phyloP scores from a whole-genome alignment of 1,140 invertebrate genomes.

The Cataglyphis hispanica region DNA sequence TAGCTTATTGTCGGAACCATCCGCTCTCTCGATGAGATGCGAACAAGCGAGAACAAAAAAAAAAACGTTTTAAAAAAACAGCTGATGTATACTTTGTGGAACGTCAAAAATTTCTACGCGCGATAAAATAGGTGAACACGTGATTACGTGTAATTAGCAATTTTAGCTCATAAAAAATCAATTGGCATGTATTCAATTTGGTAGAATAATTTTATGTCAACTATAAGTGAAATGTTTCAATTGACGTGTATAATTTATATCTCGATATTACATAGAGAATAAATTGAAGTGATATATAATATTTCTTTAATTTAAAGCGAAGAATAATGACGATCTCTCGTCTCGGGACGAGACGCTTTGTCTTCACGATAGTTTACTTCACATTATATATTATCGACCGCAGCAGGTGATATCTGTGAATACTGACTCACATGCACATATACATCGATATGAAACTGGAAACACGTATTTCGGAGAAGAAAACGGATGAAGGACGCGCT shows the following conservation, averaged over 20 bases:
- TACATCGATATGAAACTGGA: slow-evolving; percentile 66
- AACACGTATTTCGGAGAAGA: slow-evolving; percentile 79
- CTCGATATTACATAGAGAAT: neutral
- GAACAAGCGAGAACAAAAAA: slow-evolving; percentile 57
- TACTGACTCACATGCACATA: slow-evolving; percentile 72
- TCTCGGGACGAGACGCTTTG: slow-evolving; percentile 62
- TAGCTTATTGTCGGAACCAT: slow-evolving; percentile 79
- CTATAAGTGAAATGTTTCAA: neutral
- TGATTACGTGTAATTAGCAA: neutral
- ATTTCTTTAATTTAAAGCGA: neutral
- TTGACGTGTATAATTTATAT: neutral
- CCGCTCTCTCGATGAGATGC: slow-evolving; percentile 57
- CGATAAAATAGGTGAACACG: neutral
- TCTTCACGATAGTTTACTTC: slow-evolving; percentile 71
- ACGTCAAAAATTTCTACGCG: slow-evolving; percentile 5
- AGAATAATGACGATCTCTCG: slow-evolving; percentile 23
- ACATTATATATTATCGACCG: slow-evolving; percentile 71
- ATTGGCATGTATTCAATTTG: neutral
- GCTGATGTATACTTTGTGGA: slow-evolving; percentile 4
- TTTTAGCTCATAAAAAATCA: neutral
- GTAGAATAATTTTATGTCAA: neutral
- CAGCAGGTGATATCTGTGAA: slow-evolving; percentile 81
- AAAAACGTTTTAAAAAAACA: slow-evolving; percentile 38
- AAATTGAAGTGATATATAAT: neutral
- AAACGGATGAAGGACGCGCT: slow-evolving; percentile 78